Evolutionary conservation across 2,888 invertebrate species (phyloP), one percentile per base, ranked within the genome.

Genomic region (Temnothorax rugatulus): DNA sequence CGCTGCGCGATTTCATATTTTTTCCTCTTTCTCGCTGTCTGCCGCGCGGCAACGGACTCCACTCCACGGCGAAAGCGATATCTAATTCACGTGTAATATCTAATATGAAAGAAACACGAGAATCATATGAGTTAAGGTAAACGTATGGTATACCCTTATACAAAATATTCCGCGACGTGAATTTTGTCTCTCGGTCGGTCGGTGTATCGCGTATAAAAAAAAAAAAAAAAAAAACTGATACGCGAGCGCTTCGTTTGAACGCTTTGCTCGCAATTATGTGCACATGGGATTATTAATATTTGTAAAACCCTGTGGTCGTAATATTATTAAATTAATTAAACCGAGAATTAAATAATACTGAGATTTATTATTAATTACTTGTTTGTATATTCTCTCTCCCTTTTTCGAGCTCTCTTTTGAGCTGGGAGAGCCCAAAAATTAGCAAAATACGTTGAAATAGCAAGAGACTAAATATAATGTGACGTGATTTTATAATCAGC

Each of bases 251-350:
- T 57, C 9, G 21, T n/a, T 52, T 5, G 54, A 77, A n/a, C 21
- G 18, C n/a, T 18, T 9, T 52, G n/a, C 29, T 54, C 13, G n/a
- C 18, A 34, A 11, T 59, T 47, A 47, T 15, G 57, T 15, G 29
- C 5, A 44, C 4, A 4, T 29, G 34, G n/a, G 38, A 25, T 68
- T 77, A 44, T 69, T 54, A n/a, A 68, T 15, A 34, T 64, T 75
- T 29, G 15, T 5, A 44, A 77, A 54, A 44, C 18, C 18, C 44
- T 0, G 18, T 8, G 54, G n/a, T 25, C 4, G 11, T 34, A 29
- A 52, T 7, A 64, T 66, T 41, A 69, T 77, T 41, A 68, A 54
- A 77, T 69, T 54, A 54, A 77, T 68, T 41, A 54, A 69, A 54
- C 13, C 11, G 41, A 54, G 3, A 54, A 44, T 77, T 54, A n/a